Conservation (phyloP, 2,113 vertebrate species). For the Semnornis frantzii region DNA sequence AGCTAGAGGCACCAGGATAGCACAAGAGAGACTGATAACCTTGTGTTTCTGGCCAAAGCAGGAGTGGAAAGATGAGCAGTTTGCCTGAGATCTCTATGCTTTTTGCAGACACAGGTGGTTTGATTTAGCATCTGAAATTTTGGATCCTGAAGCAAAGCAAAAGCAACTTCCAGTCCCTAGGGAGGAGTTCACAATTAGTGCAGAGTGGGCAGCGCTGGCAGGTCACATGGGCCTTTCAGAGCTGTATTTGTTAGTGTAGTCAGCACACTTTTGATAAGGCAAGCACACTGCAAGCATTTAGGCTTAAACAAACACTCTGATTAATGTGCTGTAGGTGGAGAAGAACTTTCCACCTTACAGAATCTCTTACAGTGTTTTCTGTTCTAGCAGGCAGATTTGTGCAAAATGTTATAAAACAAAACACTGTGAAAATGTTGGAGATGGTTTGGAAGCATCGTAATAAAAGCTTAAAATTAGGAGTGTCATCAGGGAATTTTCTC, state of each 20-base stretch:
- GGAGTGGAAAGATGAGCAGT: conserved; percentile 21
- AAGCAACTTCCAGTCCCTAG: neutral
- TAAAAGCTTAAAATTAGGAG: neutral
- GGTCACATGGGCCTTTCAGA: neutral
- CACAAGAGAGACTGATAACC: neutral
- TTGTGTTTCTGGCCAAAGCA: neutral
- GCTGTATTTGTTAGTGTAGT: neutral
- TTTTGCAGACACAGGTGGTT: conserved; percentile 47
- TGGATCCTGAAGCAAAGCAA: conserved; percentile 9
- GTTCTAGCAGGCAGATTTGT: neutral
- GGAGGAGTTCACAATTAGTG: neutral
- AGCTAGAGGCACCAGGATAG: neutral
- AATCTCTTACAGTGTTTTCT: neutral
- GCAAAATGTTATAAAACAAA: neutral
- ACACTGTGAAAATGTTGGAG: neutral
- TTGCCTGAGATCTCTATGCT: conserved; percentile 23
- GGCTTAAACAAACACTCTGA: conserved; percentile 29
- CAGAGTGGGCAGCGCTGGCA: conserved; percentile 11
- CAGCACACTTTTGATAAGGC: conserved; percentile 25
- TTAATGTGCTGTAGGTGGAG: conserved; percentile 17
- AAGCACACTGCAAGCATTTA: conserved; percentile 17
- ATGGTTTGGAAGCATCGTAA: neutral
- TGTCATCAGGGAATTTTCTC: neutral
- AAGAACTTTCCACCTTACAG: neutral
- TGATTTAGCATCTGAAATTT: conserved; percentile 7